phyloP scores from a whole-genome alignment of 2,888 invertebrate species.

The Anodontia alba region DNA sequence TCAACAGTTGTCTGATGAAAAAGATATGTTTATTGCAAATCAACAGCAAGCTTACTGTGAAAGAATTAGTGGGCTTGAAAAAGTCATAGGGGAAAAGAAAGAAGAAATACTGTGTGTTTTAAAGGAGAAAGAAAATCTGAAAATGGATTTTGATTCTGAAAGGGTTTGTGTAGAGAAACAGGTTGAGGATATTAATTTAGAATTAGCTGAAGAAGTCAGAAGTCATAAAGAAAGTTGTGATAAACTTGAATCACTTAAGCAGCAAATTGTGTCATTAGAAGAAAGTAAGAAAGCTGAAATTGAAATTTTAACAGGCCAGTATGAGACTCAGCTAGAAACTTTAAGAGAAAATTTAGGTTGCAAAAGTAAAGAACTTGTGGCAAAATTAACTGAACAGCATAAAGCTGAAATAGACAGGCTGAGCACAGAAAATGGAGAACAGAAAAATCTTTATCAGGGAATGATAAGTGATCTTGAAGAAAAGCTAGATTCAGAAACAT shows the following conservation, averaged over 20 bases:
- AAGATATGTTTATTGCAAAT: constrained; percentile 57
- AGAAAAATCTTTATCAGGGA: constrained; percentile 47
- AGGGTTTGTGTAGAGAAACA: constrained; percentile 18
- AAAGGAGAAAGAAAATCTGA: constrained; percentile 20
- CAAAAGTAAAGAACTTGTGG: constrained; percentile 19
- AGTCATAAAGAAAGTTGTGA: constrained; percentile 14
- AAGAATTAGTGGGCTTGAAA: constrained; percentile 57
- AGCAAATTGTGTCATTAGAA: constrained; percentile 42
- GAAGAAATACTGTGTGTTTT: constrained; percentile 37
- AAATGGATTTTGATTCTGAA: constrained; percentile 22
- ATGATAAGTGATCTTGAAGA: constrained; percentile 51
- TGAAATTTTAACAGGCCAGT: constrained; percentile 26
- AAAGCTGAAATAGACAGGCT: constrained; percentile 20
- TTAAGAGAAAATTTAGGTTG: neutral
- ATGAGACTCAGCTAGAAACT: constrained; percentile 30
- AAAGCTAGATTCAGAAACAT: constrained; percentile 46
- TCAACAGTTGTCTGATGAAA: constrained; percentile 58
- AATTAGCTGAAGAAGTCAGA: constrained; percentile 20
- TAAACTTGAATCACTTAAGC: constrained; percentile 11
- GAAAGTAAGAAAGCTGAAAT: constrained; percentile 48
- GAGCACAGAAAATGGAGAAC: constrained; percentile 36
- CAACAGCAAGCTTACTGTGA: constrained; percentile 60
- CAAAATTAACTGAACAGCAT: constrained; percentile 31
- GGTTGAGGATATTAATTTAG: constrained; percentile 4
- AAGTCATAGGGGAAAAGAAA: constrained; percentile 52